Percentiles rank a stretch among this genome's conserved stretches.
Conservation (phyloP, 1,140 invertebrate genomes). For the Macrotrachela quadricornifera region DNA sequence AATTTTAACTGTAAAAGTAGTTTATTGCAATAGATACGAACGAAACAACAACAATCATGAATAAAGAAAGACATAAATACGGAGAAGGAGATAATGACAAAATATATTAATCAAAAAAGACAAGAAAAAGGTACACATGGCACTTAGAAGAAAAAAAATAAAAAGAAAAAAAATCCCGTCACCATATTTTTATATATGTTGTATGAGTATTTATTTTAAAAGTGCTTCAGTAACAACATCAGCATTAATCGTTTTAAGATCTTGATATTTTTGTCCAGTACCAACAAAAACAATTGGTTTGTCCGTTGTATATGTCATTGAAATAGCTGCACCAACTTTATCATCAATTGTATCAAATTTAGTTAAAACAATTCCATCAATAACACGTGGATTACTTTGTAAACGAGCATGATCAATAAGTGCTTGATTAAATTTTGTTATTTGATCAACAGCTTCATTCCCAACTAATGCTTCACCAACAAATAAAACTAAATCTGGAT, state of each 20-base stretch:
- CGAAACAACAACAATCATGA: no score
- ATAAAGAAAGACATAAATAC: no score
- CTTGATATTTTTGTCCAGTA: slow-evolving; percentile 94
- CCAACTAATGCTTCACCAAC: slow-evolving; percentile 96
- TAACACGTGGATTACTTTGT: slow-evolving; percentile 44
- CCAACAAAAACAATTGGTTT: slow-evolving; percentile 99
- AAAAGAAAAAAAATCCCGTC: no score
- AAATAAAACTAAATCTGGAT: slow-evolving; percentile 89
- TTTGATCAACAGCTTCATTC: slow-evolving; percentile 98
- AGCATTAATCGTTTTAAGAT: slow-evolving; percentile 83
- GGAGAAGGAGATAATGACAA: no score
- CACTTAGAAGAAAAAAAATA: no score
- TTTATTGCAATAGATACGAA: no score
- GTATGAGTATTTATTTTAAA: slow-evolving; percentile 51
- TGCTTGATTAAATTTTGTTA: slow-evolving; percentile 94
- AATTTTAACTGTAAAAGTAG: no score
- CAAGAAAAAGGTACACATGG: no score
- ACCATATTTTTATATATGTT: not conserved
- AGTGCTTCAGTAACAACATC: slow-evolving; percentile 84
- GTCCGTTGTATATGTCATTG: slow-evolving; percentile 98
- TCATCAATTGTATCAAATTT: slow-evolving; percentile 99
- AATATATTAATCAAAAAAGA: no score
- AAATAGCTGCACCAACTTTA: slow-evolving; percentile 94
- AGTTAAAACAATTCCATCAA: slow-evolving; percentile 89
- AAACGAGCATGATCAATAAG: slow-evolving; percentile 41